Evolutionary conservation across 2,797 vertebrate species (phyloP).

Genomic region (Xiphorhynchus erythropygius): DNA sequence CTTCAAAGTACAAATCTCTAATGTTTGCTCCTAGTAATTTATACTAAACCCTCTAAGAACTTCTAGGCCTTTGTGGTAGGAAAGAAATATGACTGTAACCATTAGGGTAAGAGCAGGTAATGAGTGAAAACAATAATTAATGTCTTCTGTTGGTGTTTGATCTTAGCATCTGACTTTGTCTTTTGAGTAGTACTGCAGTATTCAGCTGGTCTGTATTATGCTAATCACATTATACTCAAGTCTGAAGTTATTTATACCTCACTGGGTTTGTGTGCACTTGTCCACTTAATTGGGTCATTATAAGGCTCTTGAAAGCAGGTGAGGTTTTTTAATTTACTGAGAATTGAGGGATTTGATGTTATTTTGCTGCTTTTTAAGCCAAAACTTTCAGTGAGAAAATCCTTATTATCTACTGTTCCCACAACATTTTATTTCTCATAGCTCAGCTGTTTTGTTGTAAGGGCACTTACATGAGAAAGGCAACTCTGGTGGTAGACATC

Average conservation of each 20-base stretch:
- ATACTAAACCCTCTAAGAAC: not conserved
- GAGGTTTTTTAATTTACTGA: not conserved
- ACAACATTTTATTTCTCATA: not conserved
- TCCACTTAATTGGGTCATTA: not conserved
- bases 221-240: not conserved
- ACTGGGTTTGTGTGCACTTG: not conserved
- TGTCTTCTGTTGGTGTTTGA: not conserved
- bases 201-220: not conserved
- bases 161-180: not conserved
- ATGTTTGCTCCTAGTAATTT: not conserved
- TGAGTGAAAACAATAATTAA: not conserved
- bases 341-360: not conserved
- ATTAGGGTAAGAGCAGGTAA: not conserved
- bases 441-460: not conserved
- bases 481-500: not conserved
- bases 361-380: not conserved
- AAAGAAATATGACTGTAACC: not conserved
- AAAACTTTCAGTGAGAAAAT: not conserved
- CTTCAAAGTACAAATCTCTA: not conserved
- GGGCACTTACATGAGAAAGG: not conserved
- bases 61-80: not conserved
- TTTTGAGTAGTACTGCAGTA: not conserved
- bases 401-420: not conserved
- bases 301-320: not conserved
- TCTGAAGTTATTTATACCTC: not conserved